Base-by-base conservation (phyloP, 2,113 vertebrate genomes). In the Trogon surrucura region DNA sequence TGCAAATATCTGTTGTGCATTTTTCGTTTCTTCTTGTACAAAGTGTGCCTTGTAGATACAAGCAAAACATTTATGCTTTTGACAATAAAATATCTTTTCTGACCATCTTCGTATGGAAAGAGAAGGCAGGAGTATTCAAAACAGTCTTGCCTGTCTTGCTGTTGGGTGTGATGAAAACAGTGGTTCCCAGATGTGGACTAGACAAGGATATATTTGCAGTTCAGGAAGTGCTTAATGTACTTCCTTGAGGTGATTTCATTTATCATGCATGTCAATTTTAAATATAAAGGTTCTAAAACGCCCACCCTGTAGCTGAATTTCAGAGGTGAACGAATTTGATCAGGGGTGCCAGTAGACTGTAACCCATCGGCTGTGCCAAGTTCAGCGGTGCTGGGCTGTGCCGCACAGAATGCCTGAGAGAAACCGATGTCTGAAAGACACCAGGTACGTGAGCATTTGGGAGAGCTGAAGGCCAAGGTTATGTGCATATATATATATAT, bases 391-490 rank as follows among this genome's bases (percentile, higher is more conserved):
- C 56, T 20, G 61, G 65, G 29, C 56, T 81, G 47, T 69, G 80
- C 20, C 1, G 1, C 20, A 8, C 16, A 14, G 22, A 54, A 47
- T 5, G 57, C 51, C 56, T 17, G 7, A 29, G 65, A 60, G 29
- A 9, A 26, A 15, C 16, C 3, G 0, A 45, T 5, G 5, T 26
- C 38, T 19, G 12, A 53, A 25, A 16, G 38, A 7, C 13, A 15
- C 8, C 30, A 21, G 27, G 44, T 36, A 5, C 3, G 2, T 16
- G 38, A 12, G 27, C 41, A 29, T 2, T 0, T 27, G 57, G 32
- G 19, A 34, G 6, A 62, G 85, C 5, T 91, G 81, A 73, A 89
- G 56, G 56, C 16, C 60, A 62, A 4, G 25, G 16, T 36, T 38
- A 14, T 12, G 10, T 51, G 16, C 15, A 4, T 44, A 4, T n/a